Conservation (phyloP, 2,888 invertebrate species). For the Brassicogethes aeneus region DNA sequence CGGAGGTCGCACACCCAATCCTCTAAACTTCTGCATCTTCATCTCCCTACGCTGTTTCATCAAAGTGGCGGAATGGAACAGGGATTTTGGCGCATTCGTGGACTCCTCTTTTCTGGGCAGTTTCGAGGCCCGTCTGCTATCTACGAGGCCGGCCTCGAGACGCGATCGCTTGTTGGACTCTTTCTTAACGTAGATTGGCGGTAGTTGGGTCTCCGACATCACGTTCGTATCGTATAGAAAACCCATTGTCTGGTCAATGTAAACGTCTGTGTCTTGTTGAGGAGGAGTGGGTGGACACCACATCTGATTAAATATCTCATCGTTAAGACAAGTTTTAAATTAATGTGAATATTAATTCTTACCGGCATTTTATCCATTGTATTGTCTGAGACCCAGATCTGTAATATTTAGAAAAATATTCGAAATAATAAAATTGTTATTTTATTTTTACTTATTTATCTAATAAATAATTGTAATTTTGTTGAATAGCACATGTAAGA, state of each 20-base stretch:
- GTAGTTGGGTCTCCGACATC: conserved; percentile 72
- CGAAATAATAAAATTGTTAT: too few species aligned
- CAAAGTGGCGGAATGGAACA: conserved; percentile 71
- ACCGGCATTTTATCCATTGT: conserved; percentile 74
- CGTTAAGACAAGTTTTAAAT: too few species aligned
- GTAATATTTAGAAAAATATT: conserved; percentile 32
- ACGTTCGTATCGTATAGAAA: conserved; percentile 72
- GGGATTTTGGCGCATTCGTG: conserved; percentile 61
- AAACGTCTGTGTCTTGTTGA: conserved; percentile 84
- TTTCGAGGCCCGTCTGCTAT: conserved; percentile 51
- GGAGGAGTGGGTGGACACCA: conserved; percentile 98
- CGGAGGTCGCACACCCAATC: conserved; percentile 44
- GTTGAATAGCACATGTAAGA: too few species aligned
- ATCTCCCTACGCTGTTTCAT: conserved; percentile 70
- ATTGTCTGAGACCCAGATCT: conserved; percentile 72
- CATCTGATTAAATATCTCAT: too few species aligned
- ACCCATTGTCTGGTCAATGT: conserved; percentile 76
- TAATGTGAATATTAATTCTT: too few species aligned
- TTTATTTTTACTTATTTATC: too few species aligned
- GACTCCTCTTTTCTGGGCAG: conserved; percentile 63
- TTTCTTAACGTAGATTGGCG: conserved; percentile 71
- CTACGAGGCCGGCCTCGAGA: conserved; percentile 49
- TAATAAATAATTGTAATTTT: too few species aligned
- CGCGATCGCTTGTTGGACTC: conserved; percentile 60
- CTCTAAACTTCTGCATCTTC: conserved; percentile 62